Evolutionary conservation across 1,140 invertebrate species (phyloP), one percentile per base, ranked within the genome.

Genomic region (Bombus picipes): DNA sequence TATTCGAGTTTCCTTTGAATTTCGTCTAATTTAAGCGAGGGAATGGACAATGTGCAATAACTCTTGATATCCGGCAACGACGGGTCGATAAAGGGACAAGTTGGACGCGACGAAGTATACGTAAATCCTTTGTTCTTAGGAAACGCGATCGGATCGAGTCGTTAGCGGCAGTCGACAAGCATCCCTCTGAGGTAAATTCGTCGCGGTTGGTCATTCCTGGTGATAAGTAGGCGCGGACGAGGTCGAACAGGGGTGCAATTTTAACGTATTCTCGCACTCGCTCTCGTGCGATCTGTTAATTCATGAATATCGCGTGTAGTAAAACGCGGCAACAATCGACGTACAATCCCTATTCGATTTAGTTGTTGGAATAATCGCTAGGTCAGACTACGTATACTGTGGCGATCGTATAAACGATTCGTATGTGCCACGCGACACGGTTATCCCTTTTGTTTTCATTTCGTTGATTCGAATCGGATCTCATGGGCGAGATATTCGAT

Each of bases 271-370:
- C 65, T 70, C 79, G 53, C 18, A 25, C 18, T 39, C 57, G 47
- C n/a, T 41, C 62, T 18, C 53, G 74, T 57, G 77, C 28, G 41
- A 18, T 57, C 68, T 62, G 71, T 72, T 83, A 80, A 92, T 90
- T 89, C 91, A 90, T 92, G 91, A 93, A 87, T 92, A 93, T 93
- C 92, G 92, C 92, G 91, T 93, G 82, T 78, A 41, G 18, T 39
- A 41, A 70, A 37, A 76, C 28, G 43, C 18, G 12, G 39, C 47
- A 70, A 70, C 43, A 37, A 59, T 78, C 75, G 66, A 78, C 75
- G 75, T 66, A 78, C 66, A 28, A 15, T 3, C 13, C n/a, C 22
- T 41, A 22, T 41, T 87, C 78, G 70, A 72, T 28, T 79, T 72
- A 10, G 47, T 8, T 71, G 18, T 32, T 25, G 87, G 87, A 87